phyloP scores from a whole-genome alignment of 2,797 vertebrate genomes.

The Leuciscus waleckii region DNA sequence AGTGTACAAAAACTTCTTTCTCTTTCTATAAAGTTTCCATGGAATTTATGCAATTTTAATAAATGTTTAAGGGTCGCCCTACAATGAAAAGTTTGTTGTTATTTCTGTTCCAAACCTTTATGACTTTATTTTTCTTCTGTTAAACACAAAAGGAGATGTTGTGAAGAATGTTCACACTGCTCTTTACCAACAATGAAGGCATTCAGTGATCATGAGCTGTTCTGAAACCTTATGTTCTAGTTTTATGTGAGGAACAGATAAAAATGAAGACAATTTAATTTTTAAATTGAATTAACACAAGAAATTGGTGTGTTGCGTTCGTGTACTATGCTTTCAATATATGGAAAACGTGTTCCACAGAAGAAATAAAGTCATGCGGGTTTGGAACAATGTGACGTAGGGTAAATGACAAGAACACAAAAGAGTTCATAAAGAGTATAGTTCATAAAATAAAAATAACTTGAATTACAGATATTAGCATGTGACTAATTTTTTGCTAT shows the following conservation, averaged over 20 bases:
- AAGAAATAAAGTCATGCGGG: neutral
- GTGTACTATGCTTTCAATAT: neutral
- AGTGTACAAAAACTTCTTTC: neutral
- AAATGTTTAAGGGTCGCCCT: neutral
- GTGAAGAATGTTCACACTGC: neutral
- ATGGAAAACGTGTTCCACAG: neutral
- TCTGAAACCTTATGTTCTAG: neutral
- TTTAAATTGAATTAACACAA: too few relatives aligned
- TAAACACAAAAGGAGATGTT: neutral
- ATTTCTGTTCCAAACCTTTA: neutral
- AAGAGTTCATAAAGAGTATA: neutral
- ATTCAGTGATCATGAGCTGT: neutral
- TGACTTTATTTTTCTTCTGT: neutral
- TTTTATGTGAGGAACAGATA: neutral
- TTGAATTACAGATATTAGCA: neutral
- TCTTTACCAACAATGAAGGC: neutral
- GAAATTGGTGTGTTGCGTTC: neutral
- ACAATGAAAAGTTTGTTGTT: neutral
- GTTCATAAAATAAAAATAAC: neutral
- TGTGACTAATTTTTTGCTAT: neutral
- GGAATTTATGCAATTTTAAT: neutral
- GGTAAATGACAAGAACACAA: neutral
- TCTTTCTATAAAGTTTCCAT: neutral
- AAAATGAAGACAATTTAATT: neutral
- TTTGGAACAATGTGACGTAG: neutral